Percentiles rank a stretch among this genome's conserved stretches.
Evolutionary conservation across 2,797 vertebrate genomes (phyloP).

Genomic region (Paratrypauchen microcephalus): DNA sequence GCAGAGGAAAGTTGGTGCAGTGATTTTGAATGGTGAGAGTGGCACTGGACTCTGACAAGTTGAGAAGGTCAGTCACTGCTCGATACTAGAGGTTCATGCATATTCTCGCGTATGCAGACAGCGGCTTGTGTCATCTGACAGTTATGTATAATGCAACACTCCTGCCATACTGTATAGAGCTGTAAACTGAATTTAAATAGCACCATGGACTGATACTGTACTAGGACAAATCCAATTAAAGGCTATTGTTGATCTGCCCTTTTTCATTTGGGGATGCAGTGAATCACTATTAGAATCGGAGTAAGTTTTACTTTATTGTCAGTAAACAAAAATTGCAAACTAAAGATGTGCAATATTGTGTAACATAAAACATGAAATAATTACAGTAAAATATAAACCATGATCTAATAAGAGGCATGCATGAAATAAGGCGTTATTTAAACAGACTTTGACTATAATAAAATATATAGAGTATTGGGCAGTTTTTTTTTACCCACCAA

Average conservation of each 20-base stretch:
- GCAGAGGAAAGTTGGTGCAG: background rate
- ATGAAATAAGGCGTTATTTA: too few relatives aligned
- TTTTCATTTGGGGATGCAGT: background rate
- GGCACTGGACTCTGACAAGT: constrained; percentile 3
- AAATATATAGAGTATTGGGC: too few relatives aligned
- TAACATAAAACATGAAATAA: too few relatives aligned
- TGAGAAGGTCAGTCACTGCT: background rate
- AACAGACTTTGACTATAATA: too few relatives aligned
- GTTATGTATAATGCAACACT: constrained; percentile 2
- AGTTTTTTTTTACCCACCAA: too few relatives aligned
- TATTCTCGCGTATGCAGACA: background rate
- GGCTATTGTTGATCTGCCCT: background rate
- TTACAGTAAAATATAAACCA: too few relatives aligned
- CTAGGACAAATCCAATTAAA: background rate
- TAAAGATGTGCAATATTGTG: too few relatives aligned
- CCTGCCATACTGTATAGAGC: background rate
- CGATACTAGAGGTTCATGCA: background rate
- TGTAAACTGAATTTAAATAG: constrained; percentile 1
- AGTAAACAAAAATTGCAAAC: too few relatives aligned
- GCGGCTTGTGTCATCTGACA: background rate
- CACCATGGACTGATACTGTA: constrained; percentile 1
- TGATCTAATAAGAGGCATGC: too few relatives aligned
- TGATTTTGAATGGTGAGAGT: constrained; percentile 1
- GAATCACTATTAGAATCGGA: too few relatives aligned
- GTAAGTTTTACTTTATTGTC: too few relatives aligned